Percentiles rank a stretch among this genome's conserved stretches.
Conservation (phyloP, 35 echinoderm and acorn worm species). For the Amphiura filiformis region DNA sequence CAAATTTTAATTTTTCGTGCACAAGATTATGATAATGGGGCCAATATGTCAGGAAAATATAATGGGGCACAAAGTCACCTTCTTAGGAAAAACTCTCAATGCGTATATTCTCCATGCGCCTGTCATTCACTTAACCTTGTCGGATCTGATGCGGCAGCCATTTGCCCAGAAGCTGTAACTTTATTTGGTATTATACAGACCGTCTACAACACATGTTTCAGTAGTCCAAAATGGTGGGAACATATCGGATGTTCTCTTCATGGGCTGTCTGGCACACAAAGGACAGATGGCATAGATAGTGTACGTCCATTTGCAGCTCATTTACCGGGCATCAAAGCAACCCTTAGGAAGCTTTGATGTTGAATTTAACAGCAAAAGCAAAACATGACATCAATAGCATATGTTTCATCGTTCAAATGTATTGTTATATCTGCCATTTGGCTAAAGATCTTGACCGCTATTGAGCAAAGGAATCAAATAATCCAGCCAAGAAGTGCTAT, state of each 20-base stretch:
- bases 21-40: no score
- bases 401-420: not conserved
- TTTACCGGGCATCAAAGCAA: not conserved
- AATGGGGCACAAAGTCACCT: no score
- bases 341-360: not conserved
- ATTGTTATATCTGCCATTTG: not conserved
- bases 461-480: not conserved
- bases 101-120: no score
- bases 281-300: not conserved
- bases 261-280: not conserved
- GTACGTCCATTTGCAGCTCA: not conserved
- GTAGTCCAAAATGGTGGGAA: not conserved
- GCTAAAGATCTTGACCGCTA: not conserved
- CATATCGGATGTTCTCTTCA: slow-evolving; percentile 7
- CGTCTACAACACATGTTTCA: not conserved
- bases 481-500: not conserved
- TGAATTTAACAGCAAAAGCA: not conserved
- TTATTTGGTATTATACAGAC: not conserved
- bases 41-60: no score
- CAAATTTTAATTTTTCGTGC: no score
- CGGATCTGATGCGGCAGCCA: no score
- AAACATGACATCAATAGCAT: not conserved
- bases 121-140: no score
- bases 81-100: no score
- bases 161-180: not conserved